Evolutionary conservation across 1,140 invertebrate genomes (phyloP), one percentile per base, ranked within the genome.

Genomic region (Leptinotarsa defecta): DNA sequence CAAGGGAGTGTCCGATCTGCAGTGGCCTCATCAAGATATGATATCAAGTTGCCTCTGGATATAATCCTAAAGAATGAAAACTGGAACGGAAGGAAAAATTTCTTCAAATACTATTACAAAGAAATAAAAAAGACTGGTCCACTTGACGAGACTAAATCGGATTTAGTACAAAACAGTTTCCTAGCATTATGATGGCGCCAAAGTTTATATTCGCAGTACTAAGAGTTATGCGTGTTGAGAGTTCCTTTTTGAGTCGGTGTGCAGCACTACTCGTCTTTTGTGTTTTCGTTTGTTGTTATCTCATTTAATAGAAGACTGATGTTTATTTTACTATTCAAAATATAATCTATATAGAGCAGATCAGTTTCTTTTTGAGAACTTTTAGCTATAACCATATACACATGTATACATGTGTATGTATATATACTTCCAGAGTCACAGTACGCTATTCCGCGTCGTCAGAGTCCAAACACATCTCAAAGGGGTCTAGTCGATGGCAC

Each of bases 1-100:
- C 81, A 82, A 20, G 82, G 83, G 0, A 78, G 78, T 61, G 79
- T 84, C 15, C 61, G 81, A 11, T 80, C 82, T 6, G 82, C 82
- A 20, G 82, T 84, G n/a, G 81, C 82, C 4, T 84, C 82, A 19
- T 73, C 76, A 13, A 48, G 74, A 8, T 79, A 74, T 76, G 13
- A 81, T 19, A 73, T 80, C 57, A 65, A 79, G 22, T 4, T 81
- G 20, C 78, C 79, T 11, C 6, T 85, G 13, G 78, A 85, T 49
- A 48, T 75, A 2, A 82, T 83, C 69, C 70, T 83, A 48, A 74
- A 76, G 24, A 43, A 74, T 3, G 81, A 77, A 11, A 83, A 82
- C 69, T 83, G 79, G 83, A 76, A 73, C 73, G 78, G 79, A 49
- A 64, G 49, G 6, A 73, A 77, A 22, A 82, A 79, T 61, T 83